These are phyloP conservation scores for Pardosa pseudoannulata DNA, from an alignment of 2,888 invertebrate genomes.

Conservation along the genomic window DNA sequence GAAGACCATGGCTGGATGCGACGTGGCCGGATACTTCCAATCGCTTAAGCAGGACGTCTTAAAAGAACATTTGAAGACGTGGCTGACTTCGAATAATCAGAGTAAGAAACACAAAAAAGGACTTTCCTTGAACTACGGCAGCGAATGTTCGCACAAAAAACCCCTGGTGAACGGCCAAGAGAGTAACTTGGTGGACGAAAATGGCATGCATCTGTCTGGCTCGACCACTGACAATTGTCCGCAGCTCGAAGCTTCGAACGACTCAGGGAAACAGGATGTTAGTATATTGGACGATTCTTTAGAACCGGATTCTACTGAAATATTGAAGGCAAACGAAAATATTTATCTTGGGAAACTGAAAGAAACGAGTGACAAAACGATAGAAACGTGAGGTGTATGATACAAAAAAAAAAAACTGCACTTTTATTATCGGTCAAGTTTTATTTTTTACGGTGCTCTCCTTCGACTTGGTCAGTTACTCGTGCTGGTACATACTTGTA, in stretches of 20 bases:
- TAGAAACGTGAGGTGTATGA: background rate
- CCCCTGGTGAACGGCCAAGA: slow-evolving; percentile 49
- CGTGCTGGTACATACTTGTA: background rate
- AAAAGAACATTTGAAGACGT: slow-evolving; percentile 61
- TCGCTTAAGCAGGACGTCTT: slow-evolving; percentile 60
- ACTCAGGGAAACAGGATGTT: background rate
- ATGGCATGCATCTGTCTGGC: background rate
- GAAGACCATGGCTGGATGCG: slow-evolving; percentile 57
- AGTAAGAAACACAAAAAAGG: slow-evolving; percentile 38
- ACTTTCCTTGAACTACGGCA: slow-evolving; percentile 37
- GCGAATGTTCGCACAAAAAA: slow-evolving; percentile 38
- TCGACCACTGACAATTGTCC: background rate
- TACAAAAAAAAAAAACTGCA: background rate
- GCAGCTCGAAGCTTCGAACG: background rate
- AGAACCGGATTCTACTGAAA: background rate
- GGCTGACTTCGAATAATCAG: slow-evolving; percentile 40
- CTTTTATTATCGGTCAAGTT: background rate
- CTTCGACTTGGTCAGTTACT: background rate
- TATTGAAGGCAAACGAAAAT: background rate
- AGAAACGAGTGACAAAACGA: background rate
- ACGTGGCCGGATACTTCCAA: slow-evolving; percentile 63
- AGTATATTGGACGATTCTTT: background rate
- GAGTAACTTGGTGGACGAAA: background rate
- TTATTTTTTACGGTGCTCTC: background rate
- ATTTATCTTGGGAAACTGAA: background rate